Base-by-base conservation (phyloP, 2,113 vertebrate species). In the Ancistrus triradiatus region DNA sequence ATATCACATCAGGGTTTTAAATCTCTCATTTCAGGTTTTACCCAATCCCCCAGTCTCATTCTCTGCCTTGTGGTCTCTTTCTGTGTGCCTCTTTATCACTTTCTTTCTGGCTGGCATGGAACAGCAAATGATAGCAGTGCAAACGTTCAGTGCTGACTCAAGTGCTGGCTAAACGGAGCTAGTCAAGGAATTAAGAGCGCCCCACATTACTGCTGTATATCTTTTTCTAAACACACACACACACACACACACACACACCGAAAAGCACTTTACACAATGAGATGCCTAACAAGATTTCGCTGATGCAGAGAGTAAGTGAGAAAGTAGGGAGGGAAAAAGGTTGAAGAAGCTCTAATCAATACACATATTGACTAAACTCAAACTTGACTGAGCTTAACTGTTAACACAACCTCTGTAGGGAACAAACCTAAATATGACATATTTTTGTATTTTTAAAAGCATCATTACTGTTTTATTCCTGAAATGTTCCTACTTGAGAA, bases 151-250 rank as follows among this genome's bases (percentile, higher is more conserved):
- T 42, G 40, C 64, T 65, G 69, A 75, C 69, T 71, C 65, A 61
- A 71, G 50, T 68, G 73, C 69, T 46, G 13, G 58, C 55, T 64
- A 65, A 56, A 43, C 25, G n/a, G 48, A 70, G 69, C 69, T 33
- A 61, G 18, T 17, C 14, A 48, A 62, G 77, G 85, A 84, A 86
- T 87, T 83, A 87, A 81, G 76, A 83, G 81, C 84, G 85, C 83
- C 78, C 52, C 49, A 69, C 74, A 75, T 79, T 79, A 80, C 75
- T 74, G 63, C 75, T 58, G 63, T 70, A 68, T 68, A 78, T 81
- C 79, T 82, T 72, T 48, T 21, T 33, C 75, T 60, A 78, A 70
- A 31, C 35, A 21, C 60, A 42, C 48, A 31, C 21, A 19, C 60
- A 44, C 49, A 43, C 61, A 21, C 51, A 27, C 19, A 27, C 63